Base-by-base conservation (phyloP, 35 echinoderm and acorn worm species). In the Chiridota heheva region DNA sequence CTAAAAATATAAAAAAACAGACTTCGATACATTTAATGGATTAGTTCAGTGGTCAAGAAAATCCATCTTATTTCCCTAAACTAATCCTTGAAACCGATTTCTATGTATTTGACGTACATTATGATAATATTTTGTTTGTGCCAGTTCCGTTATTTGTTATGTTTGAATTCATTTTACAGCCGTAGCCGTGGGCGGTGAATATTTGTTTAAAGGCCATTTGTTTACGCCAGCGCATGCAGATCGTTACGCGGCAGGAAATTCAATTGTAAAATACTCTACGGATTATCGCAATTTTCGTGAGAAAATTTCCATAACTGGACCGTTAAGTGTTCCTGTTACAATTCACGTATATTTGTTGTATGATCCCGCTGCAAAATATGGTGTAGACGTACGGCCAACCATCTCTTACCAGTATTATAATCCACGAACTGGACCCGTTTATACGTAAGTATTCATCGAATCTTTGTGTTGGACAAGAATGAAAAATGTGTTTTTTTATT, bases 301-400 rank as follows among this genome's bases (percentile, higher is more conserved):
- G 44, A 40, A 46, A 35, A 78, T 87, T 7, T 26, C 63, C 40
- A 59, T 87, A 3, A 6, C 63, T 34, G 85, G 85, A 38, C 85
- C 85, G 2, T 55, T 63, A 0, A 79, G 33, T 0, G 39, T 32
- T 5, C 41, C 43, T 15, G 20, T 87, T 36, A 65, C 58, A 12
- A 40, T 78, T 20, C 49, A 80, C 10, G 85, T 75, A 10, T 87
- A 69, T 33, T 63, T 87, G 1, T 31, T 87, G 5, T 67, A 68
- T 5, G 60, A 87, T 75, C 85, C 85, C 10, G 58, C 42, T 40
- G 73, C 74, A 26, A 79, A 55, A 7, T 87, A 87, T 46, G 63
- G 73, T 13, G 73, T 87, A 18, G 80, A 88, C 22, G 76, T 88
- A 6, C 69, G 44, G 36, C 86, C 86, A 18, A 78, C 56, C 18